Base-by-base conservation (phyloP, 1,140 invertebrate species). In the Drosophila baimaii region DNA sequence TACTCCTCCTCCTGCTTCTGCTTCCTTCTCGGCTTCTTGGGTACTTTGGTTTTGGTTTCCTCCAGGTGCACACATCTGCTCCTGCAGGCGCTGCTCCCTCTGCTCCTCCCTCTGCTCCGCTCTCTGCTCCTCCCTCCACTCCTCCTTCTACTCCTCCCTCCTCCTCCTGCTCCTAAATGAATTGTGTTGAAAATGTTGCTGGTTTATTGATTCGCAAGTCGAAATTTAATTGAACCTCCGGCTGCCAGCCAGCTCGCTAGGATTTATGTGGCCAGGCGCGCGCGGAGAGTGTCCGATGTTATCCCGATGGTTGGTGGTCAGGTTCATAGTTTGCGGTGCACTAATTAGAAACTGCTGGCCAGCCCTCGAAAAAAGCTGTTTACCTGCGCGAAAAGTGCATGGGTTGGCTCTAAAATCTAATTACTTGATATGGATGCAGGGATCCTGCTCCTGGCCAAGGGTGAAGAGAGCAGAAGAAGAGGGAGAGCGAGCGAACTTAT, bases 131-230 rank as follows among this genome's bases (percentile, higher is more conserved):
- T 61, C n/a, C n/a, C n/a, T n/a, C n/a, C n/a, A n/a, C n/a, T 31
- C 9, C 31, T 31, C 31, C 31, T 44, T 43, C 51, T 52, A 37
- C 51, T 27, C 17, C 27, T 23, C 35, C 17, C 52, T n/a, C 25
- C 17, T n/a, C 25, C 15, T 25, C 17, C n/a, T 23, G 1, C 27
- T 6, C 51, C 25, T 64, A 51, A 68, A 88, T 80, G 80, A 84
- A 88, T 81, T 88, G 84, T 89, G 84, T 80, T 88, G 76, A 62
- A 88, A 84, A 86, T 79, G 84, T 83, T 89, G 62, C 61, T 66
- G 84, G 64, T 88, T 88, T 84, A 88, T 88, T 88, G 84, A 88
- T 88, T 88, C 83, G 85, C 88, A 84, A 89, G 85, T 81, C 54
- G 80, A 81, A 89, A 88, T 88, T 84, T 90, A 88, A 88, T 88